A percentile compares a stretch with the other conserved stretches of the same genome.
Evolutionary conservation across 2,888 invertebrate species (phyloP).

Genomic region (Plagiodera versicolora): DNA sequence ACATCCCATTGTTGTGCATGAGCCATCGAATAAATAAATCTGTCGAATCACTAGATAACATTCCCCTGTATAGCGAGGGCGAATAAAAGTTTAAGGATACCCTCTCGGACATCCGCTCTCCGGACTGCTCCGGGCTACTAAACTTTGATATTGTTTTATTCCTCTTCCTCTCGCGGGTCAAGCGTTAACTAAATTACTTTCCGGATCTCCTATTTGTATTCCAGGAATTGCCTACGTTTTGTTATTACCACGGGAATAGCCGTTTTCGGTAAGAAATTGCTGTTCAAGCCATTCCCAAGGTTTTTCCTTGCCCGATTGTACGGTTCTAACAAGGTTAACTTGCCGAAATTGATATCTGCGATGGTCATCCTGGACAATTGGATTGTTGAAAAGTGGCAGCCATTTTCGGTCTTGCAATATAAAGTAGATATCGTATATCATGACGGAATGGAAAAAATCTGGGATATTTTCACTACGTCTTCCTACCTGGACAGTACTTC

Average conservation of each 20-base stretch:
- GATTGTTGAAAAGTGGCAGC: not conserved
- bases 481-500: too few relatives aligned
- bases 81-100: slow-evolving; percentile 47
- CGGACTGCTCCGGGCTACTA: slow-evolving; percentile 49
- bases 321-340: slow-evolving; percentile 14
- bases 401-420: too few relatives aligned
- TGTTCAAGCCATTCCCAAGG: slow-evolving; percentile 31
- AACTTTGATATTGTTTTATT: slow-evolving; percentile 58
- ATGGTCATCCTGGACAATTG: not conserved
- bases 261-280: slow-evolving; percentile 46
- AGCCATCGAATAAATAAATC: too few relatives aligned
- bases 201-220: slow-evolving; percentile 54
- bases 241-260: slow-evolving; percentile 48
- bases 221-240: slow-evolving; percentile 50
- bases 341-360: slow-evolving; percentile 12
- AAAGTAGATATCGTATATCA: too few relatives aligned
- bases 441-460: too few relatives aligned
- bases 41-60: slow-evolving; percentile 9
- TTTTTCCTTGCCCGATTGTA: slow-evolving; percentile 22
- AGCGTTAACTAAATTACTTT: slow-evolving; percentile 55
- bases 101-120: too few relatives aligned
- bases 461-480: too few relatives aligned
- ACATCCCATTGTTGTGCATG: too few relatives aligned
- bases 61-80: slow-evolving; percentile 11
- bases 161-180: slow-evolving; percentile 53